Base-by-base conservation (phyloP, 2,888 invertebrate species). In the Ophion ellenae region DNA sequence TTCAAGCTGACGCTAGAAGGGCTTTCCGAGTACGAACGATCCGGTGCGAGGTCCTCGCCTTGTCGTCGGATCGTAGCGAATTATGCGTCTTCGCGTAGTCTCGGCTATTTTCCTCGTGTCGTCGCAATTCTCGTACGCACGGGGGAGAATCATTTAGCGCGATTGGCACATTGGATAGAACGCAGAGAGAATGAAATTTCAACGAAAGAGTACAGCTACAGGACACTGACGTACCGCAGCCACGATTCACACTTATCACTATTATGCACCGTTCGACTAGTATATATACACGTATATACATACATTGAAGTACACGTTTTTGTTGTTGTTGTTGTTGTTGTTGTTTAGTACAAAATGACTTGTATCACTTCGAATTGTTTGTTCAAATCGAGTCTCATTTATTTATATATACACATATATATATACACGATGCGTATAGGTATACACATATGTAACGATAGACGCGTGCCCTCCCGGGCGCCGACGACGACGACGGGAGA, bases 381-480 rank as follows among this genome's bases (percentile, higher is more conserved):
- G 17, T 83, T 61, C 45, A 66, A 73, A 28, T 73, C 32, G 36
- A 40, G 28, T 73, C 32, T 14, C 64, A 53, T 81, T 74, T 63
- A 63, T 71, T 53, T 79, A 64, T 63, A 63, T 47, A 36, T 70
- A 57, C 69, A 71, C 71, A 53, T 71, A 71, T 53, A 67, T 67
- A 53, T 61, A 20, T n/a, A 45, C 28, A 4, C 7, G 20, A 20
- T 69, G 74, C 32, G 20, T 45, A 45, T 53, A 73, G 45, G 28
- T 64, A 71, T 73, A 64, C 7, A 69, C 11, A 69, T 69, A 45
- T 57, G 24, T 69, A 17, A 69, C 24, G 61, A 70, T 70, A 77
- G 74, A 84, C 83, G 86, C 79, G 83, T 86, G 83, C 74, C 83
- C 83, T 81, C 86, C 83, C 86, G 83, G 86, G 86, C 83, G 83